A percentile compares a stretch with the other conserved stretches of the same genome.
Evolutionary conservation across 2,797 vertebrate species (phyloP).

Genomic region (Coracias cyanogaster): DNA sequence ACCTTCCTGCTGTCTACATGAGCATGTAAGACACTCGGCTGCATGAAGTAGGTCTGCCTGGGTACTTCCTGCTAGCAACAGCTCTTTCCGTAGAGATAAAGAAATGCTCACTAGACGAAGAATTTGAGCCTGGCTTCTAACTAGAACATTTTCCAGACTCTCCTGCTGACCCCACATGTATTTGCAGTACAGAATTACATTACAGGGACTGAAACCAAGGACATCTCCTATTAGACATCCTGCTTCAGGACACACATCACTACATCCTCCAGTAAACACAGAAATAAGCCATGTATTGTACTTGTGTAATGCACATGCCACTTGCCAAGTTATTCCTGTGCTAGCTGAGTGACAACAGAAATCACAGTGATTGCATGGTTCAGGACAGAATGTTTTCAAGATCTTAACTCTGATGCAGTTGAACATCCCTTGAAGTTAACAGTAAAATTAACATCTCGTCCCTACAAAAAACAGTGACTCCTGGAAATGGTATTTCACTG

Average conservation of each 20-base stretch:
- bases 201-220: neutral
- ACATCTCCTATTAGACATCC: neutral
- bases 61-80: neutral
- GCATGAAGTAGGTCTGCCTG: neutral
- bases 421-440: neutral
- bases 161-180: neutral
- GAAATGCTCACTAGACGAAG: neutral
- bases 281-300: no score
- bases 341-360: neutral
- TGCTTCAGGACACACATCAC: neutral
- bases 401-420: neutral
- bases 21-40: neutral
- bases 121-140: neutral
- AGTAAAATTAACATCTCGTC: neutral
- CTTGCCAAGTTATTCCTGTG: neutral
- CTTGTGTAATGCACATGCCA: neutral
- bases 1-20: no score
- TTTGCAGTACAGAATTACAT: neutral
- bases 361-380: rapidly evolving
- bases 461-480: neutral
- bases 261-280: neutral
- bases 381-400: neutral
- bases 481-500: neutral
- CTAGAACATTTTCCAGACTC: neutral
- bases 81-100: neutral